Evolutionary conservation across 2,888 invertebrate species (phyloP).

Genomic region (Crocallis elinguaria): DNA sequence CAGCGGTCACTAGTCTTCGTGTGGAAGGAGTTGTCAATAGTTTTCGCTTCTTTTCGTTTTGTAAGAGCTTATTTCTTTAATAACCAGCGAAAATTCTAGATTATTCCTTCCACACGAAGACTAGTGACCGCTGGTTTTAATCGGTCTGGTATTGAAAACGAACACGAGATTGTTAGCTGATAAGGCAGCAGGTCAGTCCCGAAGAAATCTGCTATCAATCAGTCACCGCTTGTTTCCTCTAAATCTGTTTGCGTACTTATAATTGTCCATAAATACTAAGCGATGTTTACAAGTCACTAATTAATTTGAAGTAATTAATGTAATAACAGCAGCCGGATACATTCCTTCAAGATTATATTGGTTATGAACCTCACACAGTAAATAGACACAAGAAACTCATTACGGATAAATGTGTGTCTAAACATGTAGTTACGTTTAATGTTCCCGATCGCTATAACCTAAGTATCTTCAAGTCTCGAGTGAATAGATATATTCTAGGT

Average conservation of each 20-base stretch:
- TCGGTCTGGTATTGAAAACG: no score
- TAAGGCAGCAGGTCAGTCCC: not conserved
- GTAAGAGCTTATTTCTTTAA: no score
- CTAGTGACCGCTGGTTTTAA: no score
- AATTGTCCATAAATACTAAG: slow-evolving; percentile 27
- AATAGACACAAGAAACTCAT: slow-evolving; percentile 9
- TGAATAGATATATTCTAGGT: no score
- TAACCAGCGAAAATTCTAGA: no score
- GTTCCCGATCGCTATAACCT: no score
- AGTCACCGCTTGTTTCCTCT: slow-evolving; percentile 25
- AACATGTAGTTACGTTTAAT: not conserved
- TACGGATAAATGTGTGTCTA: slow-evolving; percentile 6
- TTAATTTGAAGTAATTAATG: slow-evolving; percentile 21
- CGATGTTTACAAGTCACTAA: slow-evolving; percentile 25
- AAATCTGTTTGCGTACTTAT: slow-evolving; percentile 32
- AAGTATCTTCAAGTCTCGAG: no score
- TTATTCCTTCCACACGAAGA: no score
- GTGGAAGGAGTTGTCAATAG: no score
- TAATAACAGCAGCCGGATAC: slow-evolving; percentile 9
- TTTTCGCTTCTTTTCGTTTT: no score
- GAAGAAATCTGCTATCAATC: not conserved
- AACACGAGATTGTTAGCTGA: no score
- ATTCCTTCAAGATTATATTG: slow-evolving; percentile 36
- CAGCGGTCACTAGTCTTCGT: no score
- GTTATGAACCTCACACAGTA: slow-evolving; percentile 36